These are phyloP conservation scores for Seira musarum DNA, from an alignment of 2,888 invertebrate species.

Conservation along the genomic window DNA sequence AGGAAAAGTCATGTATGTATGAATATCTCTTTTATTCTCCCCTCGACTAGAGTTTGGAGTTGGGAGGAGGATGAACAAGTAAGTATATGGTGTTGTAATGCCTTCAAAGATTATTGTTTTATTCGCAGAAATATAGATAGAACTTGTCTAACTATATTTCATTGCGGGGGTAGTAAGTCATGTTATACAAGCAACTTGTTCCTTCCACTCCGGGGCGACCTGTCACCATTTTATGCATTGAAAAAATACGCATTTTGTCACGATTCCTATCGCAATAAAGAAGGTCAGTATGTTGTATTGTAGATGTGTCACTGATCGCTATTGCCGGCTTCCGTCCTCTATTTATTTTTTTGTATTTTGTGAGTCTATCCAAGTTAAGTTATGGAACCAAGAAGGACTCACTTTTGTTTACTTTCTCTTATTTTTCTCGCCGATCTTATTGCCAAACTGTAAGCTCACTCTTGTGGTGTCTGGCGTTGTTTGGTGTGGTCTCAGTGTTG, in stretches of 20 bases:
- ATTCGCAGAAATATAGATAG: not conserved
- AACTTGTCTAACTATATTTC: slow-evolving; percentile 5
- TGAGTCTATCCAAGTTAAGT: not conserved
- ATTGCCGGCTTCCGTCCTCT: too few relatives aligned
- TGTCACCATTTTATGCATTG: slow-evolving; percentile 7
- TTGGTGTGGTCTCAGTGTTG: too few relatives aligned
- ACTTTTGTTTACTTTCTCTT: slow-evolving; percentile 14
- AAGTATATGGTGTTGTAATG: not conserved
- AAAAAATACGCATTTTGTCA: not conserved
- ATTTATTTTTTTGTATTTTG: too few relatives aligned
- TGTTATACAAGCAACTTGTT: slow-evolving; percentile 1
- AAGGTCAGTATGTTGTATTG: not conserved
- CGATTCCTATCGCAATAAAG: too few relatives aligned
- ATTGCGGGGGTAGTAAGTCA: not conserved
- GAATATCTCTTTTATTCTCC: not conserved
- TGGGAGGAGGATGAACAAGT: not conserved
- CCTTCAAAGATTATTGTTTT: not conserved
- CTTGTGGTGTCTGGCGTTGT: too few relatives aligned
- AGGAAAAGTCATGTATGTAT: not conserved
- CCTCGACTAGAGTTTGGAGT: too few relatives aligned
- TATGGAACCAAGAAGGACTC: not conserved
- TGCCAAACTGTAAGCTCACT: not conserved
- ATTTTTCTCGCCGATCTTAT: too few relatives aligned
- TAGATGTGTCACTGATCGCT: slow-evolving; percentile 3
- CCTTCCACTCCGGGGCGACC: not conserved